A percentile compares a stretch with the other conserved stretches of the same genome.
Conservation (phyloP, 2,888 invertebrate species). For the Fragum fragum region DNA sequence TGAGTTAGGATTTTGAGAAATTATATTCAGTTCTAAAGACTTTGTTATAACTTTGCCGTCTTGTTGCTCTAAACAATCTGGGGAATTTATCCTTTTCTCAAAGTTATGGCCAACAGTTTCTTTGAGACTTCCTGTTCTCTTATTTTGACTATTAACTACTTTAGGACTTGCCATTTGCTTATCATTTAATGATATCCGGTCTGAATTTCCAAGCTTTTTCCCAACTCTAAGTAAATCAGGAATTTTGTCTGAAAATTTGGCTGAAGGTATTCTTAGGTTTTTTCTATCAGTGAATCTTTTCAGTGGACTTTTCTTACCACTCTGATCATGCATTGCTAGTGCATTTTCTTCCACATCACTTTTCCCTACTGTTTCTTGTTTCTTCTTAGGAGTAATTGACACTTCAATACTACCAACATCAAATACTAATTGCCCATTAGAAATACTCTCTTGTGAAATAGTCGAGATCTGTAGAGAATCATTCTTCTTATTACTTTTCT, state of each 20-base stretch:
- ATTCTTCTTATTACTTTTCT: neutral
- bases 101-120: too few species aligned
- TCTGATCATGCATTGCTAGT: neutral
- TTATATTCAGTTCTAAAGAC: conserved; percentile 1
- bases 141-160: neutral
- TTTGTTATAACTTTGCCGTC: neutral
- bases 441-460: neutral
- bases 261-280: conserved; percentile 10
- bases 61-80: neutral
- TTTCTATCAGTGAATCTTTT: neutral
- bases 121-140: neutral
- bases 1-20: neutral
- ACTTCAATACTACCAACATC: conserved; percentile 23
- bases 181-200: neutral
- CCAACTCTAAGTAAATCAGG: conserved; percentile 16
- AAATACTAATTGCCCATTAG: neutral
- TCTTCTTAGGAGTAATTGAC: conserved; percentile 23
- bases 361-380: neutral
- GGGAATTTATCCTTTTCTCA: neutral
- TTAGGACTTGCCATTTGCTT: neutral
- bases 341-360: neutral
- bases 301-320: neutral
- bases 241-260: conserved; percentile 23
- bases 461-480: neutral
- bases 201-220: neutral